These are phyloP conservation scores for Aspidiotus destructor DNA, from an alignment of 2,888 invertebrate genomes.

Conservation along the genomic window DNA sequence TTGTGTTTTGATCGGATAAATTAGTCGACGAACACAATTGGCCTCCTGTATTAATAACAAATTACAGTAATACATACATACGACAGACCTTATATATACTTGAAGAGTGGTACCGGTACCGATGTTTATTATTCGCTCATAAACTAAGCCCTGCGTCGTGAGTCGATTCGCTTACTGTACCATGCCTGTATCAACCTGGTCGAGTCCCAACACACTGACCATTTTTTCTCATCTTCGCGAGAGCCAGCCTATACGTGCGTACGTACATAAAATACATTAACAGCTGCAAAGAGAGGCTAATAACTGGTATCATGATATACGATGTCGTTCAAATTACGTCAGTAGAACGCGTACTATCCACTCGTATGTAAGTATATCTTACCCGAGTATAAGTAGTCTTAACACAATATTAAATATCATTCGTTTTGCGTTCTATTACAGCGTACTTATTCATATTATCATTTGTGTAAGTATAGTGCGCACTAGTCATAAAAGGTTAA, in stretches of 20 bases:
- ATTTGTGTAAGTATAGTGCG: too few species aligned
- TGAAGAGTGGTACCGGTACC: too few species aligned
- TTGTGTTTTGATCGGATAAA: too few species aligned
- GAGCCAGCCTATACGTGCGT: not conserved
- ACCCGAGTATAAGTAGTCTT: not conserved
- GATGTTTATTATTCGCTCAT: too few species aligned
- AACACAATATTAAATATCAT: constrained; percentile 4
- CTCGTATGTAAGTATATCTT: not conserved
- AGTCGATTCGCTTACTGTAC: too few species aligned
- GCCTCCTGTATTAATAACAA: too few species aligned
- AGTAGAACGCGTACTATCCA: not conserved
- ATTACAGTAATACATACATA: too few species aligned
- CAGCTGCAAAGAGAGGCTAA: constrained; percentile 1
- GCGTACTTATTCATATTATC: too few species aligned
- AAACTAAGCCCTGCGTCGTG: too few species aligned
- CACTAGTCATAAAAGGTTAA: too few species aligned
- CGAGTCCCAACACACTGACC: not conserved
- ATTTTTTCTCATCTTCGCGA: not conserved
- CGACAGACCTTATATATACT: too few species aligned
- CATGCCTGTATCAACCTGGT: not conserved
- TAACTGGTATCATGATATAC: constrained; percentile 1
- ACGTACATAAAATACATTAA: not conserved
- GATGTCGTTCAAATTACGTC: constrained; percentile 1
- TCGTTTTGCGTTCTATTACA: not conserved
- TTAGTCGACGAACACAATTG: too few species aligned